Evolutionary conservation across 2,113 vertebrate species (phyloP).

Genomic region (Antechinus stuartii): DNA sequence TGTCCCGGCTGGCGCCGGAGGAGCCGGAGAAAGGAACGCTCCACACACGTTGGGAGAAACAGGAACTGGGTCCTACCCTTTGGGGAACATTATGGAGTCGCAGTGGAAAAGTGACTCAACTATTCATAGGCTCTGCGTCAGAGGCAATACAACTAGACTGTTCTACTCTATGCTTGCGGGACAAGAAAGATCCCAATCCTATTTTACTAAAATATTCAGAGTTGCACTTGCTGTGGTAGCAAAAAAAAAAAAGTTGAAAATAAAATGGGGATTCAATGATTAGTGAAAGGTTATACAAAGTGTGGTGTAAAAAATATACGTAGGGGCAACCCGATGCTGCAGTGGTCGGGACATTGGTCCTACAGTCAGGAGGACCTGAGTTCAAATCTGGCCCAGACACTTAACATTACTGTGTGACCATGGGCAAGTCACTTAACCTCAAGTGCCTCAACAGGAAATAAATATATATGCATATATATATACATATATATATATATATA

Average conservation of each 20-base stretch:
- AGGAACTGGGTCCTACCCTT: neutral
- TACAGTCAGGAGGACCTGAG: too few species aligned
- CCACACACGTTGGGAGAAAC: neutral
- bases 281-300: neutral
- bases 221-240: neutral
- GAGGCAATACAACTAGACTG: neutral
- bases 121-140: neutral
- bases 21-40: neutral
- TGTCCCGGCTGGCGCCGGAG: neutral
- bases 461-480: too few species aligned
- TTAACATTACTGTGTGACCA: too few species aligned
- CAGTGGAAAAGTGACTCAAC: neutral
- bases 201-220: neutral
- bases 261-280: neutral
- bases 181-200: neutral
- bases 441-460: too few species aligned
- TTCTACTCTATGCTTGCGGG: neutral
- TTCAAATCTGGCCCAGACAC: too few species aligned
- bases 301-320: neutral
- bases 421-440: too few species aligned
- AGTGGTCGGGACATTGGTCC: too few species aligned
- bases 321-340: too few species aligned
- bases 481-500: too few species aligned
- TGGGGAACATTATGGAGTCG: neutral
- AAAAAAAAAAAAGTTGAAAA: neutral